Evolutionary conservation across 1,140 invertebrate genomes (phyloP), one percentile per base, ranked within the genome.

Genomic region (Tyrophagus putrescentiae): DNA sequence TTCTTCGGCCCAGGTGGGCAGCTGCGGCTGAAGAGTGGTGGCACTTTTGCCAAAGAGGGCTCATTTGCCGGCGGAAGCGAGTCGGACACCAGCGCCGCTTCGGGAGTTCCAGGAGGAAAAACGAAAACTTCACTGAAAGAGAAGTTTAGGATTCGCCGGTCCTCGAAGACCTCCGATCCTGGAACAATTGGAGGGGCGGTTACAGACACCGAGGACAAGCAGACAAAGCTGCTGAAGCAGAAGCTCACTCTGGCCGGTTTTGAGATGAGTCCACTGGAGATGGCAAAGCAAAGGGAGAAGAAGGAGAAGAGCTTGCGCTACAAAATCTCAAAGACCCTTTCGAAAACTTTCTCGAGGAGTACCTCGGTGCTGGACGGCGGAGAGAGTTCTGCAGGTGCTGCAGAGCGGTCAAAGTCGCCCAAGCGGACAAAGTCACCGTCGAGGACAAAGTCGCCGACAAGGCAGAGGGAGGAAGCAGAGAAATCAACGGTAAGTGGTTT

Each of bases 151-250:
- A 44, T 62, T 18, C 29, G 90, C 21, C 86, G 84, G 9, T 90
- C 89, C 75, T 86, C 85, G 0, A 79, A 82, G 32, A 86, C 83
- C 60, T 81, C 87, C 42, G 84, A 87, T 67, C 71, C 70, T 21
- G 62, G 65, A 9, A 36, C 57, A 29, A 71, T 69, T 4, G 69
- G 65, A 11, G 66, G 66, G 39, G 63, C 39, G 27, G 64, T 71
- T 23, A 64, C 68, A 21, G 64, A 62, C 44, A 69, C 67, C 18
- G 70, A 71, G 41, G 54, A 69, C 5, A 60, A 71, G 64, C 67
- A 27, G 27, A n/a, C n/a, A n/a, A n/a, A n/a, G n/a, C n/a, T n/a
- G n/a, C 36, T 63, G 5, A 50, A 48, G 18, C 61, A 45, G 16
- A 54, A 54, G 3, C 52, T 54, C 13, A 31, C 52, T 27, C 25